These are phyloP conservation scores for Leucophenga varia DNA, from an alignment of 1,140 invertebrate species.

Conservation along the genomic window DNA sequence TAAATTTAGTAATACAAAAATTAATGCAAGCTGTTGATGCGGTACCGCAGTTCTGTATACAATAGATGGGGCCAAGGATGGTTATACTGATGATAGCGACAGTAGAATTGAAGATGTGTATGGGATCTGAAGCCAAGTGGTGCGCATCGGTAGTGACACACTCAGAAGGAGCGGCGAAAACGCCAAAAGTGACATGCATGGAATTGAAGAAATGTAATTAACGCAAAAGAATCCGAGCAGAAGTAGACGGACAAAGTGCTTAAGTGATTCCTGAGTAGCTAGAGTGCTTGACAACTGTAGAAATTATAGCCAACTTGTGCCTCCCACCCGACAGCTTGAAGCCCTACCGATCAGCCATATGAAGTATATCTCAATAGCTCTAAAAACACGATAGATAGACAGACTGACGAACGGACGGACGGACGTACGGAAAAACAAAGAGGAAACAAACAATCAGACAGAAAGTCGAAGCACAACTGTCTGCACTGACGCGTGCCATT, in stretches of 20 bases:
- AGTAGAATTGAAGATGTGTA: too few species aligned
- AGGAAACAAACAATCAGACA: too few species aligned
- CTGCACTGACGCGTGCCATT: slow-evolving; percentile 34
- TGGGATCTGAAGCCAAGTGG: too few species aligned
- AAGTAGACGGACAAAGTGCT: slow-evolving; percentile 11
- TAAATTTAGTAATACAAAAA: slow-evolving; percentile 52
- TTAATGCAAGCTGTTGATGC: slow-evolving; percentile 20
- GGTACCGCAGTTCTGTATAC: slow-evolving; percentile 1
- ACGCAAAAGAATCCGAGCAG: slow-evolving; percentile 30
- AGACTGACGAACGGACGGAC: too few species aligned
- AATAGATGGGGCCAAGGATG: slow-evolving; percentile 23
- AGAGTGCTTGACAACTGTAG: slow-evolving; percentile 44
- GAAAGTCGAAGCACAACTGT: slow-evolving; percentile 30
- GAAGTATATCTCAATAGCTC: too few species aligned
- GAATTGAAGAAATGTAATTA: slow-evolving; percentile 50
- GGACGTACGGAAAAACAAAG: too few species aligned
- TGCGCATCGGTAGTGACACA: neutral
- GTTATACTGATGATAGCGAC: too few species aligned
- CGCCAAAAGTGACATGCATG: slow-evolving; percentile 41
- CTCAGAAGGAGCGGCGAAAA: neutral
- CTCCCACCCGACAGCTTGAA: too few species aligned
- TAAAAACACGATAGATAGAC: too few species aligned
- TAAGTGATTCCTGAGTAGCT: slow-evolving; percentile 50
- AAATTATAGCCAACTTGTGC: slow-evolving; percentile 32
- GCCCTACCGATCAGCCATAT: too few species aligned